These are phyloP conservation scores for Ethmia dodecea DNA, from an alignment of 2,888 invertebrate species.

Conservation along the genomic window DNA sequence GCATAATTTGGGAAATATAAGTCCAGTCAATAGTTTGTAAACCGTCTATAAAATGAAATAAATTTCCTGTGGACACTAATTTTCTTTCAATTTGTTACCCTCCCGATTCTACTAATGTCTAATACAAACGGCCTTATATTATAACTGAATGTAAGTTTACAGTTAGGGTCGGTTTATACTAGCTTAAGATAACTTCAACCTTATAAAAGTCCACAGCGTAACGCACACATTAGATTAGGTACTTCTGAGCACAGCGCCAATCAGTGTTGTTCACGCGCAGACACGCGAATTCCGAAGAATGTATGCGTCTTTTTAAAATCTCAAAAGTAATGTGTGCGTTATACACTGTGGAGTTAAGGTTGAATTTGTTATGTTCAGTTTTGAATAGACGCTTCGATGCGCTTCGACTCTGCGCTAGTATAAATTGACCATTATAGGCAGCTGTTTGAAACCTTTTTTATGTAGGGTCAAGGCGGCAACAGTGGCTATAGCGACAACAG, in stretches of 20 bases:
- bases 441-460: no score
- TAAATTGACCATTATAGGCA: not conserved
- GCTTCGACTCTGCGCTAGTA: not conserved
- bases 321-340: conserved; percentile 1
- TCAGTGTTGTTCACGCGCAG: conserved; percentile 1
- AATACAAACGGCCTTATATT: no score
- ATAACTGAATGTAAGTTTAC: no score
- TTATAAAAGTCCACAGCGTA: no score
- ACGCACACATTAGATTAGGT: no score
- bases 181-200: no score
- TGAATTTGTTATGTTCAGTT: not conserved
- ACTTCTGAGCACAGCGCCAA: no score
- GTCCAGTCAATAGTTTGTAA: conserved; percentile 55
- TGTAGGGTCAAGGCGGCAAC: no score
- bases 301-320: conserved; percentile 1
- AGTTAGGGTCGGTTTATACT: no score
- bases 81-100: not conserved
- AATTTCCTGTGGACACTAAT: conserved; percentile 61
- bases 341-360: not conserved
- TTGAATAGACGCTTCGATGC: not conserved
- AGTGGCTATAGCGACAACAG: no score
- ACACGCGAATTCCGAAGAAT: conserved; percentile 3
- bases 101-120: not conserved
- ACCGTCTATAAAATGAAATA: conserved; percentile 57
- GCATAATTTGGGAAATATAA: conserved; percentile 30